Percentiles rank a stretch among this genome's conserved stretches.
These are phyloP conservation scores for Acropora tenuis DNA, from an alignment of 64 coral and sea anemone species.

Conservation along the genomic window DNA sequence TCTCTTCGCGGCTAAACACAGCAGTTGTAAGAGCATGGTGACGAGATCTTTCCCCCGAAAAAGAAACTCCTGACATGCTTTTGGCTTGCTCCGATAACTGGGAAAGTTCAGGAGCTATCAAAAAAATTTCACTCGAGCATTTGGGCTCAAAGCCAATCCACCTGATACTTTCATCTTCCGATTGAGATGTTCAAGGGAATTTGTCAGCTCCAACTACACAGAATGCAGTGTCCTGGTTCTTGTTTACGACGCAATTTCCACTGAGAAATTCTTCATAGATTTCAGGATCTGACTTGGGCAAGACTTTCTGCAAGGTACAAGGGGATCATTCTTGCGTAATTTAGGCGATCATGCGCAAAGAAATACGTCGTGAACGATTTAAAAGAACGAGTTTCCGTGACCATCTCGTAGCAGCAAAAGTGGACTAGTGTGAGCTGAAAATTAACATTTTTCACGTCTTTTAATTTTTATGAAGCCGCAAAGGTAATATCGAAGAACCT, in stretches of 20 bases:
- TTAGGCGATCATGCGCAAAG: not conserved
- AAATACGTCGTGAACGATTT: not conserved
- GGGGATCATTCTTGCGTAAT: conserved; percentile 16
- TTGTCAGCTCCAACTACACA: conserved; percentile 8
- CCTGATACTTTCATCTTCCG: too few relatives aligned
- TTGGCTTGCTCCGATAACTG: too few relatives aligned
- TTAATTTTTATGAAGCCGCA: not conserved
- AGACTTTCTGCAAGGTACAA: not conserved
- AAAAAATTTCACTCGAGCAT: too few relatives aligned
- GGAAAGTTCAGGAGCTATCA: too few relatives aligned
- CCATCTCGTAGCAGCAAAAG: not conserved
- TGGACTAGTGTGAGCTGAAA: not conserved
- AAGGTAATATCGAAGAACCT: not conserved
- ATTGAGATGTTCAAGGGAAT: conserved; percentile 32
- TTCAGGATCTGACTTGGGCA: not conserved
- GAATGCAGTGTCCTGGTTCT: not conserved
- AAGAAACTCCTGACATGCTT: too few relatives aligned
- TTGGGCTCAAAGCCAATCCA: too few relatives aligned
- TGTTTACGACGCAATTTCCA: conserved; percentile 1
- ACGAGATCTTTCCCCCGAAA: too few relatives aligned
- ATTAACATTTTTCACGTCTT: not conserved
- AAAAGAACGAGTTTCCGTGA: not conserved
- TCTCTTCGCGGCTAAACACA: too few relatives aligned
- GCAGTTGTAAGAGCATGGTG: too few relatives aligned
- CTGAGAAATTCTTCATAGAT: not conserved